Conservation (phyloP, 2,113 vertebrate species). For the Dromaius novaehollandiae region DNA sequence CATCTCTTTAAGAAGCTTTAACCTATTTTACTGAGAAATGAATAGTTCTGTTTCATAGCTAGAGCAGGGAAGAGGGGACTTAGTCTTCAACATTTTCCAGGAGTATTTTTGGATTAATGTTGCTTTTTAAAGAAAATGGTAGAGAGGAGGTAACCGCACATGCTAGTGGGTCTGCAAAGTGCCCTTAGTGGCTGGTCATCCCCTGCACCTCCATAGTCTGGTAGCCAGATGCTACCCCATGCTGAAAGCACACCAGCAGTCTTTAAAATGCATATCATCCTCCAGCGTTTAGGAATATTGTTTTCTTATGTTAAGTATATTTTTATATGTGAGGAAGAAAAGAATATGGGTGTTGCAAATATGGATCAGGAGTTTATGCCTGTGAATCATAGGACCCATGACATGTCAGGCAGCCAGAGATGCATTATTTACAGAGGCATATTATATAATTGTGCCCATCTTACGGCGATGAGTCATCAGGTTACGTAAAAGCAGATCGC, state of each 20-base stretch:
- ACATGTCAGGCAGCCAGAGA: background rate
- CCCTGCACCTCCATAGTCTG: background rate
- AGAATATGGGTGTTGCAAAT: background rate
- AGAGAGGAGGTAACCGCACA: background rate
- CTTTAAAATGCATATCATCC: background rate
- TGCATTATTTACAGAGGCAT: background rate
- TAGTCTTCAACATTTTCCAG: background rate
- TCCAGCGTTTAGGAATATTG: background rate
- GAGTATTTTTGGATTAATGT: background rate
- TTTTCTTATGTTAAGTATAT: background rate
- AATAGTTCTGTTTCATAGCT: background rate
- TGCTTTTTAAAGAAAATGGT: background rate
- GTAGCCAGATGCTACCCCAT: background rate
- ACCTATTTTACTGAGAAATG: fast-evolving
- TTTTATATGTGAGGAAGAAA: background rate
- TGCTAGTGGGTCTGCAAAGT: background rate
- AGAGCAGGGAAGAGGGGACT: background rate
- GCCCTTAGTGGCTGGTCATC: background rate
- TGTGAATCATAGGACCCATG: background rate
- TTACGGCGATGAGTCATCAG: background rate
- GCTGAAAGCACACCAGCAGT: background rate
- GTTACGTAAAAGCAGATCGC: background rate
- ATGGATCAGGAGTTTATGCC: background rate
- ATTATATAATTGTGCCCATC: background rate
- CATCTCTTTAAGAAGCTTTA: background rate